Evolutionary conservation across 2,888 invertebrate species (phyloP), one percentile per base, ranked within the genome.

Genomic region (Ypsolopha scabrella): DNA sequence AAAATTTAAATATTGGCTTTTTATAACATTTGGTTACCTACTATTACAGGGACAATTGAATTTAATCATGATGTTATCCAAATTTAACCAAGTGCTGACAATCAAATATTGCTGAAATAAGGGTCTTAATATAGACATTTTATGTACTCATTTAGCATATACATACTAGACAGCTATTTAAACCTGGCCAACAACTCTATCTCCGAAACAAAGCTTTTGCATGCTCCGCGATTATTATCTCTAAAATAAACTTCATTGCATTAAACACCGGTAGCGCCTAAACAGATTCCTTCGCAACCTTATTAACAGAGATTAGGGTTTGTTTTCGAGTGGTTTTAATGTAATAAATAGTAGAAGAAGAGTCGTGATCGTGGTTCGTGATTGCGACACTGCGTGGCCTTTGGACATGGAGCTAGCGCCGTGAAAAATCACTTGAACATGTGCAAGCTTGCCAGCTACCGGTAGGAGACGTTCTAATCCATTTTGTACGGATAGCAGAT

Each of bases 391-490:
- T 81, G 82, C 79, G 79, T 83, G 82, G 79, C 82, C 86, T 85
- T 85, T 85, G 82, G 70, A 80, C 82, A 80, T 68, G 75, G 82
- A 80, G 75, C 73, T 70, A 75, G 70, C 81, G 79, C 85, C 80
- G 85, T 86, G 86, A 86, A 86, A 85, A 85, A 85, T 83, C 81
- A 85, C 79, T 80, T 74, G 75, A 79, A 83, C 86, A 82, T 78
- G 76, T 86, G 85, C 82, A 81, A 79, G 75, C 62, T 66, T 68
- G 72, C 75, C 66, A 72, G 72, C 73, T 70, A 66, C 54, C 55
- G 67, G 61, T 63, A 65, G 59, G 68, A 67, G 64, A 81, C 75
- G 74, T 75, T 80, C 81, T 82, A 82, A 82, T 83, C 76, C 72
- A 55, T 41, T 36, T 24, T 52, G 72, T 72, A 77, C 58, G 54